Evolutionary conservation across 1,140 invertebrate species (phyloP).

Genomic region (Leptinotarsa defecta): DNA sequence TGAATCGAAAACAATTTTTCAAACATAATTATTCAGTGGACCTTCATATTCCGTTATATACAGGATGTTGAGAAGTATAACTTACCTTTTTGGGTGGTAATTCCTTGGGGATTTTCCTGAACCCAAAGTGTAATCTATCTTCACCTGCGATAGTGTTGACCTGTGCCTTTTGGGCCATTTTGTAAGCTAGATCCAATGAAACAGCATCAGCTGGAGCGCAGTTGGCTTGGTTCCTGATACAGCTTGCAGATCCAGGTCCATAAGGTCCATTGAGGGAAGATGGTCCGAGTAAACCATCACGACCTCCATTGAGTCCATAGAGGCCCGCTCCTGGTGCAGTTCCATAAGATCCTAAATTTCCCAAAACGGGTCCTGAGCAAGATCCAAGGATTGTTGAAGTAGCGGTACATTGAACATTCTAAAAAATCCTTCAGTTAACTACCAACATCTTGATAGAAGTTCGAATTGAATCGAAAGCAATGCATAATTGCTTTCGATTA

Average conservation of each 20-base stretch:
- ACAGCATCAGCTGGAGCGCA: conserved; percentile 31
- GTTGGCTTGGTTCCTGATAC: background rate
- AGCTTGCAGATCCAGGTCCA: background rate
- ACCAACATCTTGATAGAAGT: no score
- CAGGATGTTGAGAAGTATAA: background rate
- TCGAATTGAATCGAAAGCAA: no score
- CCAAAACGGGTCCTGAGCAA: background rate
- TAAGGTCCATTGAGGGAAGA: background rate
- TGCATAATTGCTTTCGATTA: no score
- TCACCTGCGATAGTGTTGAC: conserved; percentile 18
- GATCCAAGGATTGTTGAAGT: background rate
- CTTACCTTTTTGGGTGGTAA: conserved; percentile 19
- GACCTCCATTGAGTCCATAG: background rate
- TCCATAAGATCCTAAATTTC: background rate
- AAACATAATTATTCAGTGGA: no score
- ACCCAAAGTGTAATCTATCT: conserved; percentile 33
- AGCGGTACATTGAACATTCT: background rate
- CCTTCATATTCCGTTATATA: background rate
- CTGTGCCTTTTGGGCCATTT: conserved; percentile 18
- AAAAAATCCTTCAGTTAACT: background rate
- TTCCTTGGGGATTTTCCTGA: conserved; percentile 36
- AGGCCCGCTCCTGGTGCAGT: background rate
- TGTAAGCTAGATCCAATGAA: conserved; percentile 30
- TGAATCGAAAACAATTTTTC: no score
- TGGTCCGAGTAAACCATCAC: conserved; percentile 4